Base-by-base conservation (phyloP, 2,888 invertebrate genomes). In the Lampropteryx suffumata region DNA sequence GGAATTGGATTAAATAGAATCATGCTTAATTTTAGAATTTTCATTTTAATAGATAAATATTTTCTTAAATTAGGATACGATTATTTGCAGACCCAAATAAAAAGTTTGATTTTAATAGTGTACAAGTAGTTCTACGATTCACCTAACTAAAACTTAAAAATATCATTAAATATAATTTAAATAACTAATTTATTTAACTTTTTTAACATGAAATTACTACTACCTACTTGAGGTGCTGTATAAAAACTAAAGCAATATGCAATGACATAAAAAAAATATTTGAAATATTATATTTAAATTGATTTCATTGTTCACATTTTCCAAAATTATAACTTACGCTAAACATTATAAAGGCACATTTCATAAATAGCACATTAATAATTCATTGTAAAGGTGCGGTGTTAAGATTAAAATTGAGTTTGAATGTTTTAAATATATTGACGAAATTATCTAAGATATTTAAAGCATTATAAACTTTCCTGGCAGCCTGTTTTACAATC, bases 321-420 rank as follows among this genome's bases (percentile, higher is more conserved):
- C 7, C 24, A 7, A 24, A 24, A 24, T 17, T 24, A 24, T 7
- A 1, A 24, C 24, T 24, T 5, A 11, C 10, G 7, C 10, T 12
- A 30, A 40, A 4, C 26, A 50, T 45, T 17, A 27, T 10, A 39
- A 27, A 36, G 17, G 41, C 50, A 45, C 37, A 41, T 41, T 59
- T 69, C 68, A 64, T 70, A 67, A 72, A 67, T 35, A 46, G 35
- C 28, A 34, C 32, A 52, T 51, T 46, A 46, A 64, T 58, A 62
- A 4, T 64, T 67, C 76, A 76, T 81, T 82, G 79, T 80, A 80
- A 81, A 79, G 74, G 73, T 73, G 60, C 71, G 78, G 78, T 76
- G 73, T 70, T 40, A 59, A 57, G n/a, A 40, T 54, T 50, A 62
- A 57, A 36, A 44, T 26, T 8, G 1, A 34, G 51, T 63, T 55